Percentiles rank a stretch among this genome's conserved stretches.
Conservation (phyloP, 2,797 vertebrate genomes). For the Cyprinodon diabolis region DNA sequence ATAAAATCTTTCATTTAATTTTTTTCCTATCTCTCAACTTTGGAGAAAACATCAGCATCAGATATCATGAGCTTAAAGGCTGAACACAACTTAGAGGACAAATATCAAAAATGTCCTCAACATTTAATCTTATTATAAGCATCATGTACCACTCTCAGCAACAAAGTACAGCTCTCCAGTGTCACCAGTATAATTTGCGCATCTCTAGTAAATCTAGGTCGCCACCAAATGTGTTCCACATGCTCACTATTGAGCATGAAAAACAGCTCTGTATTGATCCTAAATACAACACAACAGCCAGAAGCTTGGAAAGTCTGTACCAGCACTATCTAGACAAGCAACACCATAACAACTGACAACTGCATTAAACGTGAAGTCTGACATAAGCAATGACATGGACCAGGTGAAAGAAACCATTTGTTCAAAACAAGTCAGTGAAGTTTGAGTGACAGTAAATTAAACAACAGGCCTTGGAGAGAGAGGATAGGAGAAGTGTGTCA, state of each 20-base stretch:
- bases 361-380: background rate
- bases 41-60: background rate
- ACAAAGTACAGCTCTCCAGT: slow-evolving; percentile 9
- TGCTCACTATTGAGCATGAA: slow-evolving; percentile 21
- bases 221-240: slow-evolving; percentile 28
- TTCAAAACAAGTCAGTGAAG: background rate
- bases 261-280: slow-evolving; percentile 39
- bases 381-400: background rate
- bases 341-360: slow-evolving; percentile 13
- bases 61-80: background rate
- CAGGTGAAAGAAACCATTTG: background rate
- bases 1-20: background rate
- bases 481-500: background rate
- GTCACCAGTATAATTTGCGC: slow-evolving; percentile 33
- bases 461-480: slow-evolving; percentile 1
- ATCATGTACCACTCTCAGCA: slow-evolving; percentile 6
- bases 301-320: background rate
- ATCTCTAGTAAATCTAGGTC: slow-evolving; percentile 57
- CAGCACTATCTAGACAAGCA: background rate
- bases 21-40: background rate
- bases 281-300: slow-evolving; percentile 10
- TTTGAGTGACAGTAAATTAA: slow-evolving; percentile 11
- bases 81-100: background rate
- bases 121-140: slow-evolving; percentile 6
- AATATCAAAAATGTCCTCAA: background rate